Evolutionary conservation across 2,888 invertebrate species (phyloP).

Genomic region (Eubasilissa splendida): DNA sequence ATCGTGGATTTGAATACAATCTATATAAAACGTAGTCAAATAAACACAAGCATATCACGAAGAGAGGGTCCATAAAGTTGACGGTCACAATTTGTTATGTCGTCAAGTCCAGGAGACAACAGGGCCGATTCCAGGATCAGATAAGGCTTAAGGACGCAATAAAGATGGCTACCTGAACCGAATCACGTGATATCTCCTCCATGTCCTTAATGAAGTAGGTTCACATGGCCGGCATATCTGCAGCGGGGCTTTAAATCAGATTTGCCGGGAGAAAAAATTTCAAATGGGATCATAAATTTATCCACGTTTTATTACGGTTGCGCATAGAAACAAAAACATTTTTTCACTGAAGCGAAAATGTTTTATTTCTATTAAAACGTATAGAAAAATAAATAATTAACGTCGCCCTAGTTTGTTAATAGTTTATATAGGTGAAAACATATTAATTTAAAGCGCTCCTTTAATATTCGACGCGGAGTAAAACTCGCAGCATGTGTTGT

Average conservation of each 20-base stretch:
- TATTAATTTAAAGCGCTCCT: no score
- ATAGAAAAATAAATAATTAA: no score
- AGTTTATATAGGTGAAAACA: no score
- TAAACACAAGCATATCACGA: neutral
- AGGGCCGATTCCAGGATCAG: conserved; percentile 22
- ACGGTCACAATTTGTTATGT: conserved; percentile 34
- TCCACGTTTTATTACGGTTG: no score
- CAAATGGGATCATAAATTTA: no score
- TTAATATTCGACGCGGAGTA: no score
- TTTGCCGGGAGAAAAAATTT: conserved; percentile 6
- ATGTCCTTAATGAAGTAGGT: conserved; percentile 33
- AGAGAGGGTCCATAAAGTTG: conserved; percentile 23
- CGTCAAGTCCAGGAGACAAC: conserved; percentile 24
- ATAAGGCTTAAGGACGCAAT: conserved; percentile 32
- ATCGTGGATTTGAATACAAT: no score
- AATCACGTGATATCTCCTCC: conserved; percentile 3
- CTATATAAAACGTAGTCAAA: neutral
- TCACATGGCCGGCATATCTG: conserved; percentile 23
- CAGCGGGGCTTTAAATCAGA: neutral
- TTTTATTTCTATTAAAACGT: no score
- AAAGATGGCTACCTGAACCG: conserved; percentile 33
- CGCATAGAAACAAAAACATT: no score
- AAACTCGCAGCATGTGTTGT: no score
- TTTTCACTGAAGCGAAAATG: no score
- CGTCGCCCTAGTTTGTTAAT: no score